Evolutionary conservation across 2,888 invertebrate genomes (phyloP).

Genomic region (Nipponacmea schrenckii): DNA sequence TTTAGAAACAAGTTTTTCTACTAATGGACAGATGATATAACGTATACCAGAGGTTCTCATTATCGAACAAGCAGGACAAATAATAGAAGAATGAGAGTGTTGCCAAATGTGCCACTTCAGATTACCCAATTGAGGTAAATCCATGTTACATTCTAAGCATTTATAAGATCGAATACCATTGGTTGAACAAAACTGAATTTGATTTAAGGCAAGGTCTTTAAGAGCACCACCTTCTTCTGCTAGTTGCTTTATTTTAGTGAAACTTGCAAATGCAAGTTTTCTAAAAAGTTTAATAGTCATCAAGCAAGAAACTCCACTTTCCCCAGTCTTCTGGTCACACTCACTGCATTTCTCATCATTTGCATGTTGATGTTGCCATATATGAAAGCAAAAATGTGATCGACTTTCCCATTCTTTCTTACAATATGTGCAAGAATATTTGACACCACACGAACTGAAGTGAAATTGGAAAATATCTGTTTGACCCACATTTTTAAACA

Average conservation of each 20-base stretch:
- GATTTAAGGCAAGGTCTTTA: background rate
- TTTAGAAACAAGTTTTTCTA: background rate
- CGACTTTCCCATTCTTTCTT: background rate
- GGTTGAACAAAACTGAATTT: background rate
- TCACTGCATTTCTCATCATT: background rate
- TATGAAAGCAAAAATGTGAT: background rate
- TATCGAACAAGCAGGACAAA: background rate
- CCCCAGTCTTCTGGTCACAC: background rate
- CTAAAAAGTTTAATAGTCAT: background rate
- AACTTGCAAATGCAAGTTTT: background rate
- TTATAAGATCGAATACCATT: background rate
- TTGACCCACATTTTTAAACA: background rate
- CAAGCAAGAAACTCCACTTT: background rate
- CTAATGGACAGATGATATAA: background rate
- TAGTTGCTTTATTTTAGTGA: background rate
- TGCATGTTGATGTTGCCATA: constrained; percentile 1
- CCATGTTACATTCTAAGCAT: background rate
- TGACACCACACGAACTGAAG: background rate
- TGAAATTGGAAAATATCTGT: background rate
- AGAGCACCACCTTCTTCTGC: background rate
- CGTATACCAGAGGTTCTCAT: background rate
- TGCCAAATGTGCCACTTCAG: constrained; percentile 3
- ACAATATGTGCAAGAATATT: background rate
- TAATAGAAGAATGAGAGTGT: background rate
- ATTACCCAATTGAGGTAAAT: background rate